Percentiles rank a stretch among this genome's conserved stretches.
These are phyloP conservation scores for Asarcornis scutulata DNA, from an alignment of 2,113 vertebrate genomes.

Conservation along the genomic window DNA sequence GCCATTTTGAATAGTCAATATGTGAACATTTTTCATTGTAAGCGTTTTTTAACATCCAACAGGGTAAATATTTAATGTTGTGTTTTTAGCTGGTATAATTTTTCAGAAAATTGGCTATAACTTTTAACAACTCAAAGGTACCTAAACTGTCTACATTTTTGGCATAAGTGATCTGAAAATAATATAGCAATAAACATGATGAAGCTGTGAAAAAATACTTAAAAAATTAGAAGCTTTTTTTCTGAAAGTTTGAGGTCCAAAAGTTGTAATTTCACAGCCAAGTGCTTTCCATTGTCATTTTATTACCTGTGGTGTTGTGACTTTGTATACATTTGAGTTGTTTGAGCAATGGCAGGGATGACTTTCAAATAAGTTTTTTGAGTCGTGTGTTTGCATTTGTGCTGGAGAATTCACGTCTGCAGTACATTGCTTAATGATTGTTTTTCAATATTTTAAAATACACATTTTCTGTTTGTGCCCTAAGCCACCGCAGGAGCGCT, in stretches of 20 bases:
- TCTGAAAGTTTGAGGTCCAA: slow-evolving; percentile 73
- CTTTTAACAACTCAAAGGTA: slow-evolving; percentile 86
- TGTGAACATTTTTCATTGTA: slow-evolving; percentile 87
- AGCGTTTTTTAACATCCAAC: slow-evolving; percentile 87
- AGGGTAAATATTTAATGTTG: slow-evolving; percentile 89
- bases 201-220: slow-evolving; percentile 74
- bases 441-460: slow-evolving; percentile 54
- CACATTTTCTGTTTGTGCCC: slow-evolving; percentile 44
- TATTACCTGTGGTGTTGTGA: slow-evolving; percentile 13
- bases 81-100: slow-evolving; percentile 87
- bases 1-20: slow-evolving; percentile 89
- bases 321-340: slow-evolving; percentile 2
- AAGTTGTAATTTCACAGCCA: slow-evolving; percentile 48
- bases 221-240: slow-evolving; percentile 72
- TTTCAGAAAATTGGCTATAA: slow-evolving; percentile 88
- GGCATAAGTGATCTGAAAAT: slow-evolving; percentile 82
- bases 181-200: slow-evolving; percentile 82
- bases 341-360: slow-evolving; percentile 8
- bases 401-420: slow-evolving; percentile 34
- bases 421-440: slow-evolving; percentile 14
- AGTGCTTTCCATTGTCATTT: slow-evolving; percentile 20
- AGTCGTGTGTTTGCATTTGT: slow-evolving; percentile 11
- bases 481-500: neutral
- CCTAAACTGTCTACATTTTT: slow-evolving; percentile 84
- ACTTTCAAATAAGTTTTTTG: slow-evolving; percentile 66